Conservation (phyloP, 1,140 invertebrate species). For the Penaeus indicus region DNA sequence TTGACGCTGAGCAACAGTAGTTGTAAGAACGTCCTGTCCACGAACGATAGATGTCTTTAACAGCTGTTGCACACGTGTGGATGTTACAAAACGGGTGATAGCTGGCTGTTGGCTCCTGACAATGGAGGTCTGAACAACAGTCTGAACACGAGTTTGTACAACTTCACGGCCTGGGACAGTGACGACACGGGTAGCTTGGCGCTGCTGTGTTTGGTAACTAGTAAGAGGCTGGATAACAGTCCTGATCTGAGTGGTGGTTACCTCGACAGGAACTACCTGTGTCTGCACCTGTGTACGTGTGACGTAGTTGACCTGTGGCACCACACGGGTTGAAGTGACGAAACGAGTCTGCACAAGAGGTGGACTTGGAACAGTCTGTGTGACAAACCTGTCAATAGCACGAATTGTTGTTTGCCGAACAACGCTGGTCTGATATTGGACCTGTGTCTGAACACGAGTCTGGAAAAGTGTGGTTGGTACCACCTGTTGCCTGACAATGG, state of each 20-base stretch:
- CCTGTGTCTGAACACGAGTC: conserved; percentile 48
- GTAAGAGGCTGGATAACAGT: conserved; percentile 24
- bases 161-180: conserved; percentile 42
- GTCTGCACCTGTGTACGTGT: conserved; percentile 51
- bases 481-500: conserved; percentile 47
- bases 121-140: conserved; percentile 57
- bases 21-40: conserved; percentile 37
- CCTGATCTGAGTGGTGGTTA: conserved; percentile 44
- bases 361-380: conserved; percentile 43
- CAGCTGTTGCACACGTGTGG: conserved; percentile 38
- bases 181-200: conserved; percentile 32
- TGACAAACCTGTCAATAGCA: conserved; percentile 31
- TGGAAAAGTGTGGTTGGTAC: conserved; percentile 47
- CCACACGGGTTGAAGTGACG: conserved; percentile 47
- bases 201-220: conserved; percentile 38
- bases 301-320: conserved; percentile 56
- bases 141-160: conserved; percentile 57
- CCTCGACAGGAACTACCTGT: conserved; percentile 55
- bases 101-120: conserved; percentile 41
- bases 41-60: conserved; percentile 31
- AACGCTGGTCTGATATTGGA: conserved; percentile 53
- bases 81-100: conserved; percentile 43
- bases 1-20: conserved; percentile 46
- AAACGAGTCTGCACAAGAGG: conserved; percentile 22
- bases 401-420: conserved; percentile 30